Base-by-base conservation (phyloP, 2,113 vertebrate species). In the Motacilla alba region DNA sequence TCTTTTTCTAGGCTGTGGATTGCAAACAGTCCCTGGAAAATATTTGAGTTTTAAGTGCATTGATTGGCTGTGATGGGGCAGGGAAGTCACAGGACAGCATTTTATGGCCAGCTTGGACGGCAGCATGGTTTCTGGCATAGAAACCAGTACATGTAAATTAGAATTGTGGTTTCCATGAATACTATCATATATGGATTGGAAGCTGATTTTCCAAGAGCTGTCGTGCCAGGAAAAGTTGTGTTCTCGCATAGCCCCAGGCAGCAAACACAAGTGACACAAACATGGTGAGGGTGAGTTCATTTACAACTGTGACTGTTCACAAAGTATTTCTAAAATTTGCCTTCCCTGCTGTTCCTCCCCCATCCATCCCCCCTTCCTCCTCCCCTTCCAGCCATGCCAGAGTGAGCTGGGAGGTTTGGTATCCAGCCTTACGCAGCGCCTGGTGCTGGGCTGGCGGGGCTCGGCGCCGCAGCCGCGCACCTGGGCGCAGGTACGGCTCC, bases 111-210 rank as follows among this genome's bases (percentile, higher is more conserved):
- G 56, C 66, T 90, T 95, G 87, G 89, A 89, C 15, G 0, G 83
- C 89, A 93, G 76, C 74, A 49, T 13, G 2, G 72, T 92, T 95
- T 82, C 93, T 96, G 91, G 93, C 95, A 96, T 85, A 52, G 77
- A 90, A 91, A 91, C 52, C 52, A 15, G 63, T 19, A 41, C 89
- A 93, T 94, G 83, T 92, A 89, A 97, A 94, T 96, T 84, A 94
- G 90, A 81, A 56, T 72, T 95, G 94, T 89, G 94, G 90, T 94
- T 91, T 94, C 94, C 83, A 93, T 94, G 52, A 94, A 95, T 96
- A 83, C 95, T 95, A 90, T 94, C 95, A 97, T 97, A 96, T 96
- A 96, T 94, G 95, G 94, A 89, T 93, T 95, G 92, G 80, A 93
- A 90, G 95, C 89, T 87, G 70, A 89, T 92, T 97, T 96, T 94